Evolutionary conservation across 2,797 vertebrate species (phyloP), one percentile per base, ranked within the genome.

Genomic region (Pampus argenteus): DNA sequence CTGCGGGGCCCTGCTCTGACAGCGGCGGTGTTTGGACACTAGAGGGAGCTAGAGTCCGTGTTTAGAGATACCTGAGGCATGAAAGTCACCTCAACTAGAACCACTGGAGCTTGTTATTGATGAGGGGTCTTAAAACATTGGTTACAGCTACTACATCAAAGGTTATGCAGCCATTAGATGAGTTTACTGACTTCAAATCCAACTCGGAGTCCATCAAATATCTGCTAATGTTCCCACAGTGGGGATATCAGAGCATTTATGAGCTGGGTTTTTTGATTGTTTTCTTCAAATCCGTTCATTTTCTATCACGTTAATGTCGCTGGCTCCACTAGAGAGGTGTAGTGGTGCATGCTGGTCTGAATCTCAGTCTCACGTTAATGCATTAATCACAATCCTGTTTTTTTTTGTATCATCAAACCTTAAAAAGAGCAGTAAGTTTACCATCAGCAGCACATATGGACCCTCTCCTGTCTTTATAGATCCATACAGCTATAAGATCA

Each of bases 1-100:
- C 18, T 9, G 52, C 48, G 25, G 71, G 15, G 49, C 14, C 5
- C 13, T 36, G 9, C 76, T 45, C 29, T 34, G 0, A 40, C 66
- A 52, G 47, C 9, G 7, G 0, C 38, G 0, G 9, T 0, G 0
- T 47, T 3, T 17, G 56, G 51, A 23, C 88, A 58, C 79, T 66
- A 86, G 89, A 38, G 80, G 88, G 83, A 25, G 79, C 67, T 51
- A 6, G 58, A 86, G 84, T 75, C 88, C 86, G 47, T 6, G 61
- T 71, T 62, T 78, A 29, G 2, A 40, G 44, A 17, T 1, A 25
- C 23, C 23, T 2, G 8, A 26, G 20, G 4, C 36, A 26, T 6
- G 23, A 22, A 42, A 47, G 52, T n/a, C 31, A 18, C 38, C 45
- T 40, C 10, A 20, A 18, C 25, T 1, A 1, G 5, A 25, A 14